Conservation (phyloP, 2,113 vertebrate species). For the Pteruthius melanotis region DNA sequence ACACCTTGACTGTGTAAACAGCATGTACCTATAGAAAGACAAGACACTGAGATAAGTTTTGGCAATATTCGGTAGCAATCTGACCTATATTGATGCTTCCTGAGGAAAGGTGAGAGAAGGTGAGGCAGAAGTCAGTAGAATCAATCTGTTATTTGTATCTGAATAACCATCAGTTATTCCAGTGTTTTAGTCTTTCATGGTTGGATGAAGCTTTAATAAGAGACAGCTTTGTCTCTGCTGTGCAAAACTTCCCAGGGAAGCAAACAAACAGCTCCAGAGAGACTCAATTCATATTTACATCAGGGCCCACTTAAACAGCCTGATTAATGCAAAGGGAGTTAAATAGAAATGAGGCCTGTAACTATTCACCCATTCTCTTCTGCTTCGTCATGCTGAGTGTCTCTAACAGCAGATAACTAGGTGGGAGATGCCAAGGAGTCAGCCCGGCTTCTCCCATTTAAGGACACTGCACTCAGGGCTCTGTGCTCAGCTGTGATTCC, state of each 20-base stretch:
- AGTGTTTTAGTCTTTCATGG: background rate
- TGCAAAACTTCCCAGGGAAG: background rate
- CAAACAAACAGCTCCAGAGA: background rate
- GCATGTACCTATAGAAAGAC: background rate
- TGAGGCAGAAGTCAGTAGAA: background rate
- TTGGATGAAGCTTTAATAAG: background rate
- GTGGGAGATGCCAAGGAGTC: slow-evolving; percentile 1
- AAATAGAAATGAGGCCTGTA: background rate
- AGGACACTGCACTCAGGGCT: background rate
- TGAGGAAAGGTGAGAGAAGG: background rate
- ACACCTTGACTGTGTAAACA: background rate
- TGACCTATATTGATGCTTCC: background rate
- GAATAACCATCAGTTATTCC: background rate
- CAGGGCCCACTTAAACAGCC: background rate
- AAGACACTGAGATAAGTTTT: background rate
- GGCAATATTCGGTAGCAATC: background rate
- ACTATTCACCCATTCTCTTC: slow-evolving; percentile 15
- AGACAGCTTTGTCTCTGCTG: background rate
- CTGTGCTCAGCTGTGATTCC: background rate
- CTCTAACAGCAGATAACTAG: slow-evolving; percentile 16
- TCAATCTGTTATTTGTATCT: background rate
- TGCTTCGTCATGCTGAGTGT: slow-evolving; percentile 4
- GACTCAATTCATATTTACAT: background rate
- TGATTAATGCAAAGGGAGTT: background rate
- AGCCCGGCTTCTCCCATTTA: slow-evolving; percentile 37